A percentile compares a stretch with the other conserved stretches of the same genome.
Evolutionary conservation across 2,888 invertebrate genomes (phyloP).

Genomic region (Periphyllus acericola): DNA sequence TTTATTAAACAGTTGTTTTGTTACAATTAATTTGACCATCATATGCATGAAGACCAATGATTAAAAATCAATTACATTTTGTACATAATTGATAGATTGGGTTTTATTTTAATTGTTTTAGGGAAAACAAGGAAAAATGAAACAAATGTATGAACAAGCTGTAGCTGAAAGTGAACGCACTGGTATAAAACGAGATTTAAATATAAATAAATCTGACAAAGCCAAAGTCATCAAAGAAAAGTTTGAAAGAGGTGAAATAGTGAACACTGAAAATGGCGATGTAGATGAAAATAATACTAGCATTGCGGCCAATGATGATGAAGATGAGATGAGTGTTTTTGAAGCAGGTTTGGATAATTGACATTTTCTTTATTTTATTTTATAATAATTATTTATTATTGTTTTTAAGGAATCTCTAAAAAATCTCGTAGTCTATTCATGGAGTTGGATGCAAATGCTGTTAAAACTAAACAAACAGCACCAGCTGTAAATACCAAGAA

Average conservation of each 20-base stretch:
- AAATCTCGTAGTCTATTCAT: slow-evolving; percentile 87
- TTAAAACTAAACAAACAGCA: slow-evolving; percentile 72
- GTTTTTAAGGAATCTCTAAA: slow-evolving; percentile 79
- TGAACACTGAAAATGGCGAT: slow-evolving; percentile 73
- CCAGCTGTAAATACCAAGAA: slow-evolving; percentile 67
- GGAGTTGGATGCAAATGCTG: slow-evolving; percentile 83
- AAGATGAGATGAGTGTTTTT: slow-evolving; percentile 80
- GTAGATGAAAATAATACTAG: slow-evolving; percentile 65
- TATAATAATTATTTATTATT: slow-evolving; percentile 15
- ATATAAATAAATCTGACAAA: slow-evolving; percentile 71
- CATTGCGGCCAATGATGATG: slow-evolving; percentile 65
- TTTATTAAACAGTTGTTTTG: not conserved
- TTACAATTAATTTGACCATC: not conserved
- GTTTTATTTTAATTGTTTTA: slow-evolving; percentile 66
- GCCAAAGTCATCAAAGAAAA: slow-evolving; percentile 78
- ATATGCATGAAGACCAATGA: not conserved
- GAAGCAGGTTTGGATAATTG: slow-evolving; percentile 75
- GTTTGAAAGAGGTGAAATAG: slow-evolving; percentile 81
- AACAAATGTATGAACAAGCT: slow-evolving; percentile 91
- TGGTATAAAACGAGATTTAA: slow-evolving; percentile 71
- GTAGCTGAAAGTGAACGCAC: slow-evolving; percentile 80
- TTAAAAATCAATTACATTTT: not conserved
- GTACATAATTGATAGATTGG: not conserved
- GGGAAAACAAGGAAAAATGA: slow-evolving; percentile 91
- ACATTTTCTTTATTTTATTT: slow-evolving; percentile 12